Evolutionary conservation across 2,888 invertebrate species (phyloP), one percentile per base, ranked within the genome.

Genomic region (Ophion costatus): DNA sequence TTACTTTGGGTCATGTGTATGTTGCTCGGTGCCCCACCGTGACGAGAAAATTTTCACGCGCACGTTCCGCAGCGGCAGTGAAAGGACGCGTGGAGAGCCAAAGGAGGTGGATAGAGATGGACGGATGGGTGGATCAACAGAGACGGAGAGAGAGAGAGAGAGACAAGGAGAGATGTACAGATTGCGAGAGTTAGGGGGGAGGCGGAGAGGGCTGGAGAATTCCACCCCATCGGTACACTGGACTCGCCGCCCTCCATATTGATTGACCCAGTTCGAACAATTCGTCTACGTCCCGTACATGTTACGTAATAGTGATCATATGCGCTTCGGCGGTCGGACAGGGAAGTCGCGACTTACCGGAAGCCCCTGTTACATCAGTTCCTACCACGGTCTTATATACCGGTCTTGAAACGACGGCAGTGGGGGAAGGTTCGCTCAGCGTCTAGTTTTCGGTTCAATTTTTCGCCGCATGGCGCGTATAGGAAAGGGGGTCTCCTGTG

Each of bases 181-280:
- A 22, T 10, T 10, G 57, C 70, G 51, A 71, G 61, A 45, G 57
- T 7, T 22, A 69, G 17, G 38, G 69, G 51, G 17, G 78, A 86
- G 75, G 56, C 29, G 67, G 67, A 74, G 73, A 77, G 61, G n/a
- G 59, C 14, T 38, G 42, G 64, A 63, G 83, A 66, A 78, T 22
- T 59, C 76, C 82, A 76, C 71, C 71, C 77, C 74, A 78, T 83
- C 42, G 10, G 14, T 63, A 80, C 75, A 42, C 80, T 74, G 61
- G 63, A 51, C 75, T 42, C 71, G 61, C 70, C 61, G 45, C 61
- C 71, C 61, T 59, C 22, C 59, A 91, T 93, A 93, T 93, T 93
- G 93, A 93, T 93, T 92, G 93, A 93, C 93, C 93, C 90, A 93
- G 90, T 93, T 93, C 89, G 89, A 87, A 86, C 84, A 86, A 89